A percentile compares a stretch with the other conserved stretches of the same genome.
Evolutionary conservation across 2,797 vertebrate species (phyloP).

Genomic region (Anabas testudineus): DNA sequence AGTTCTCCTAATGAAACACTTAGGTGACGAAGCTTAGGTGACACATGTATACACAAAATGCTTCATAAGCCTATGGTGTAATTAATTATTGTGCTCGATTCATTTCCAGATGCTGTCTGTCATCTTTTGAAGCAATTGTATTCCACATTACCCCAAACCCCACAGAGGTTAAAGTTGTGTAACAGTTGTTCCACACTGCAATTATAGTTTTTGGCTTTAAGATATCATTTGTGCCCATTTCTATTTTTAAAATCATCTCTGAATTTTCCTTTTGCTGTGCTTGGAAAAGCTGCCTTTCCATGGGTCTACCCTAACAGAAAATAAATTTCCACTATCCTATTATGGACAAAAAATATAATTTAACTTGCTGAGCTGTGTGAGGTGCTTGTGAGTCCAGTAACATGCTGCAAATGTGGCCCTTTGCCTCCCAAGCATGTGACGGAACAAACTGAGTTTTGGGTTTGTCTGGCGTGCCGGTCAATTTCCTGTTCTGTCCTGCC

Average conservation of each 20-base stretch:
- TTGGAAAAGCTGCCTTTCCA: conserved; percentile 72
- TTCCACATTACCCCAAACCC: conserved; percentile 73
- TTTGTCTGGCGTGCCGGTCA: conserved; percentile 56
- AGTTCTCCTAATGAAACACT: conserved; percentile 1
- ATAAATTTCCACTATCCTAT: conserved; percentile 68
- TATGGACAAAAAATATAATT: conserved; percentile 58
- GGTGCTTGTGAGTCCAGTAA: conserved; percentile 44
- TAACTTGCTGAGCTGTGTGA: conserved; percentile 42
- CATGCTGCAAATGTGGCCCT: conserved; percentile 37
- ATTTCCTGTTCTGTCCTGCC: conserved; percentile 52
- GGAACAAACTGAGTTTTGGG: conserved; percentile 46
- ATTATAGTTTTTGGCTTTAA: conserved; percentile 70
- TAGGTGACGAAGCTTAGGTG: no score
- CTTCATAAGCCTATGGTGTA: conserved; percentile 8
- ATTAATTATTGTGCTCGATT: conserved; percentile 59
- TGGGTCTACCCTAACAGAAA: conserved; percentile 61
- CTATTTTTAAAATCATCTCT: conserved; percentile 72
- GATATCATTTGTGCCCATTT: conserved; percentile 69
- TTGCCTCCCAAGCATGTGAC: conserved; percentile 56
- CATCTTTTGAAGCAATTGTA: conserved; percentile 63
- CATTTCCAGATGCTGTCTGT: conserved; percentile 58
- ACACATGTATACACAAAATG: not conserved
- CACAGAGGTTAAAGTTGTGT: conserved; percentile 70
- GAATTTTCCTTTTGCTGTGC: conserved; percentile 60
- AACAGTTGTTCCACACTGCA: conserved; percentile 78